Conservation (phyloP, 2,797 vertebrate species). For the Tokudaia muenninki region DNA sequence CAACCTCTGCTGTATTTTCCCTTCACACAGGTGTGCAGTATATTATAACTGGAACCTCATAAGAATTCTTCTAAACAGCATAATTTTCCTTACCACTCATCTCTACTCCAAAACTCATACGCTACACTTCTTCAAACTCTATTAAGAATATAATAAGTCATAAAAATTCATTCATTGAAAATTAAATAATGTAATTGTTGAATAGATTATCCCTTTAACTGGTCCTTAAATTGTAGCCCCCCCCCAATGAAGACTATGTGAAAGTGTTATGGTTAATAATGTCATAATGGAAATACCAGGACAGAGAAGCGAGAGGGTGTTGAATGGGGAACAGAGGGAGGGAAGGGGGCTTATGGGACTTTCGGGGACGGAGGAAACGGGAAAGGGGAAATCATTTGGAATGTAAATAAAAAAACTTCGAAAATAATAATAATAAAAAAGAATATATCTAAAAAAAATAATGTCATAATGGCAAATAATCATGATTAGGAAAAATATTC, state of each 20-base stretch:
- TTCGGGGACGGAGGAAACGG: too few species aligned
- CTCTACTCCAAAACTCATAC: background rate
- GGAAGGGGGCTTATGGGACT: too few species aligned
- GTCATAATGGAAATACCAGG: too few species aligned
- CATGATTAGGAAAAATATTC: background rate
- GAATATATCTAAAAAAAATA: too few species aligned
- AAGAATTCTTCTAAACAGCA: background rate
- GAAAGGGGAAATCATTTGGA: too few species aligned
- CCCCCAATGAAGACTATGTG: background rate
- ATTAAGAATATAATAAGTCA: background rate
- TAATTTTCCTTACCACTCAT: background rate
- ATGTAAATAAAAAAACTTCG: too few species aligned
- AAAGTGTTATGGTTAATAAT: background rate
- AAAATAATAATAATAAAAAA: too few species aligned
- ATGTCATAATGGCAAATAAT: background rate
- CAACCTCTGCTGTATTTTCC: background rate
- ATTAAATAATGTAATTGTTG: background rate
- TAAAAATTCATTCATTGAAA: conserved; percentile 37
- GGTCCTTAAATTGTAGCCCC: fast-evolving
- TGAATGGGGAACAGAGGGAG: too few species aligned
- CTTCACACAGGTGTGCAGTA: background rate
- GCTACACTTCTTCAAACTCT: background rate
- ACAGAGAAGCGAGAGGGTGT: too few species aligned
- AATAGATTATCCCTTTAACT: background rate
- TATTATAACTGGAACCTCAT: background rate